phyloP scores from a whole-genome alignment of 2,888 invertebrate genomes.

The Athalia cordata region DNA sequence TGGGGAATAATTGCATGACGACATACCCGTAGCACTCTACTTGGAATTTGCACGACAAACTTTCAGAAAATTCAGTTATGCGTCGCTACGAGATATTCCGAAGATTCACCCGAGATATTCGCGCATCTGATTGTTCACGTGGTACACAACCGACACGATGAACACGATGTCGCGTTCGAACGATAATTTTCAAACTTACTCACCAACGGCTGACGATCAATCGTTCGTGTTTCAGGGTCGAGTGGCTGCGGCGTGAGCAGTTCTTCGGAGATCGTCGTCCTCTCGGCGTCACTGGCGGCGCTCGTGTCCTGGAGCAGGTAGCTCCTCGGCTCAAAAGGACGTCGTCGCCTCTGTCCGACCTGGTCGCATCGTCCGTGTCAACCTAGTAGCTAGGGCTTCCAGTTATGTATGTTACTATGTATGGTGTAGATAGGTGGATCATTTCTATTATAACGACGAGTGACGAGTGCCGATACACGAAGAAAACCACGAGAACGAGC shows the following conservation, averaged over 20 bases:
- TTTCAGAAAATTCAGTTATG: not conserved
- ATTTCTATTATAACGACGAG: conserved; percentile 62
- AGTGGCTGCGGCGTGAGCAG: conserved; percentile 33
- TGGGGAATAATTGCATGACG: not conserved
- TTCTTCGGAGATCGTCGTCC: conserved; percentile 25
- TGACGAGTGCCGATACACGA: conserved; percentile 36
- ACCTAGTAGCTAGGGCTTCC: conserved; percentile 74
- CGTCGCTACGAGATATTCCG: not conserved
- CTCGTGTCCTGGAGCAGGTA: conserved; percentile 58
- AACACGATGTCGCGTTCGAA: not conserved
- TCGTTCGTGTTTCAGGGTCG: conserved; percentile 39
- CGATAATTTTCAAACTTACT: not conserved
- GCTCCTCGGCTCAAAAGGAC: conserved; percentile 56
- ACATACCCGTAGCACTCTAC: not conserved
- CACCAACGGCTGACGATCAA: not conserved
- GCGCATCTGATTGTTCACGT: too few relatives aligned
- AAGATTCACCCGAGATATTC: not conserved
- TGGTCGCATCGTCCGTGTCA: conserved; percentile 72
- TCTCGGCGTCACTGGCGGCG: conserved; percentile 14
- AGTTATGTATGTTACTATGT: conserved; percentile 72
- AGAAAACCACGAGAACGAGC: not conserved
- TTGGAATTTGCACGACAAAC: too few relatives aligned
- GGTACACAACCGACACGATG: too few relatives aligned
- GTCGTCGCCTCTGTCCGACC: conserved; percentile 61
- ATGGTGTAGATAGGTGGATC: conserved; percentile 70